These are phyloP conservation scores for Metopia argyrocephala DNA, from an alignment of 2,888 invertebrate species.

Conservation along the genomic window DNA sequence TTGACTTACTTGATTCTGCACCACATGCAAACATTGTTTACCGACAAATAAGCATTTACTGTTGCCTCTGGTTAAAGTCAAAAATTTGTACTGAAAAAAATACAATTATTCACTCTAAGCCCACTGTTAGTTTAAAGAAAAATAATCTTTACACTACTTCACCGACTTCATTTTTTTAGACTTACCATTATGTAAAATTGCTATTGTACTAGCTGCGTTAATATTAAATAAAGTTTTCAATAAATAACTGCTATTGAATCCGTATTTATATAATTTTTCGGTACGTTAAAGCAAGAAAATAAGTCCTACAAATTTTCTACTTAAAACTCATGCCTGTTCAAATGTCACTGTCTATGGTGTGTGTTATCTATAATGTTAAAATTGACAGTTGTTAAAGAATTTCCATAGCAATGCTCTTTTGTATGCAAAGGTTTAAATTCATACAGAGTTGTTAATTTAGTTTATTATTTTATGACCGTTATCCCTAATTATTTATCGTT, in stretches of 20 bases:
- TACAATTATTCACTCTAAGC: neutral
- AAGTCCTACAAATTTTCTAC: constrained; percentile 22
- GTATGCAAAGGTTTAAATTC: neutral
- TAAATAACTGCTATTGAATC: constrained; percentile 47
- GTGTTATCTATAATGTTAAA: constrained; percentile 13
- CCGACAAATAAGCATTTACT: constrained; percentile 66
- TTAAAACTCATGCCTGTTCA: constrained; percentile 67
- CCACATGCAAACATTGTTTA: constrained; percentile 68
- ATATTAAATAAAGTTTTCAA: constrained; percentile 63
- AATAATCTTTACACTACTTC: neutral
- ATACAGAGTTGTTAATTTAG: neutral
- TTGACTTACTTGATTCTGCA: constrained; percentile 72
- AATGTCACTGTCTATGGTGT: constrained; percentile 60
- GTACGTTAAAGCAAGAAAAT: constrained; percentile 28
- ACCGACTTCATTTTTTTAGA: constrained; percentile 25
- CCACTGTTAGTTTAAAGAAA: neutral
- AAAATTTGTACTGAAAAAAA: constrained; percentile 72
- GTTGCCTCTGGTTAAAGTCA: constrained; percentile 69
- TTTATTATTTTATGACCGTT: too few species aligned
- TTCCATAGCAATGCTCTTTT: constrained; percentile 24
- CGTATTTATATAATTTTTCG: constrained; percentile 76
- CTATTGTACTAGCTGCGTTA: constrained; percentile 53
- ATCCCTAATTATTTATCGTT: too few species aligned
- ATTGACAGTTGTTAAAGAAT: constrained; percentile 36
- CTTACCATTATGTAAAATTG: constrained; percentile 71